Evolutionary conservation across 2,113 vertebrate genomes (phyloP).

Genomic region (Alethe castanea): DNA sequence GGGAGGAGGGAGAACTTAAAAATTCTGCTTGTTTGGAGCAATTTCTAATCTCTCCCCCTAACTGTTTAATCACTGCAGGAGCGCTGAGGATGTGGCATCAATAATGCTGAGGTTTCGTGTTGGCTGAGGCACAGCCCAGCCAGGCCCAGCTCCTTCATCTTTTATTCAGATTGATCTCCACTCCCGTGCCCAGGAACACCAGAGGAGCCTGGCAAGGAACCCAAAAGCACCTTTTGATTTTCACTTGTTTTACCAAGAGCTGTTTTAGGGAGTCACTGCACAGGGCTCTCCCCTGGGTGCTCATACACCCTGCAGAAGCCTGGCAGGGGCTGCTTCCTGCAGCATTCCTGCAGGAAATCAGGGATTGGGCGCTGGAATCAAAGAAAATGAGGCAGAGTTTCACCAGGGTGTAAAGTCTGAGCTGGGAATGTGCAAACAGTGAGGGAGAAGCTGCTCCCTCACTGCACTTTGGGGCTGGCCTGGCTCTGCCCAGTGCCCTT

Average conservation of each 20-base stretch:
- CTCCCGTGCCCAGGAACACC: background rate
- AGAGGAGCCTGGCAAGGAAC: background rate
- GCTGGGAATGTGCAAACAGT: no score
- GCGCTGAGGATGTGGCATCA: constrained; percentile 19
- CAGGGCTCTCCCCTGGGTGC: no score
- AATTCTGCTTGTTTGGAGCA: background rate
- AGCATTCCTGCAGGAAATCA: no score
- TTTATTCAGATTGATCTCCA: constrained; percentile 51
- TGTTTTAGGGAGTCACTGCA: background rate
- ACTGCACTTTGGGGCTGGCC: no score
- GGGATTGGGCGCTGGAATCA: no score
- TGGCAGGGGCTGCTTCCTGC: no score
- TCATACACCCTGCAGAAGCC: no score
- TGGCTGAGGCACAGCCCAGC: background rate
- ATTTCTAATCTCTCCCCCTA: constrained; percentile 27
- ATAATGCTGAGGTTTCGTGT: background rate
- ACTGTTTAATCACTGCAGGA: constrained; percentile 56
- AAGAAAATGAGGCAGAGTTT: no score
- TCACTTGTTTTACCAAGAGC: background rate
- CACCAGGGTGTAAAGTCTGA: no score
- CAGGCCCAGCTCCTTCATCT: constrained; percentile 32
- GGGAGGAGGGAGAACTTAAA: constrained; percentile 15
- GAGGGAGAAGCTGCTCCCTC: no score
- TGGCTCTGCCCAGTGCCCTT: no score
- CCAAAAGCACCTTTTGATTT: background rate